A percentile compares a stretch with the other conserved stretches of the same genome.
Evolutionary conservation across 2,888 invertebrate genomes (phyloP).

Genomic region (Petrolisthes cinctipes): DNA sequence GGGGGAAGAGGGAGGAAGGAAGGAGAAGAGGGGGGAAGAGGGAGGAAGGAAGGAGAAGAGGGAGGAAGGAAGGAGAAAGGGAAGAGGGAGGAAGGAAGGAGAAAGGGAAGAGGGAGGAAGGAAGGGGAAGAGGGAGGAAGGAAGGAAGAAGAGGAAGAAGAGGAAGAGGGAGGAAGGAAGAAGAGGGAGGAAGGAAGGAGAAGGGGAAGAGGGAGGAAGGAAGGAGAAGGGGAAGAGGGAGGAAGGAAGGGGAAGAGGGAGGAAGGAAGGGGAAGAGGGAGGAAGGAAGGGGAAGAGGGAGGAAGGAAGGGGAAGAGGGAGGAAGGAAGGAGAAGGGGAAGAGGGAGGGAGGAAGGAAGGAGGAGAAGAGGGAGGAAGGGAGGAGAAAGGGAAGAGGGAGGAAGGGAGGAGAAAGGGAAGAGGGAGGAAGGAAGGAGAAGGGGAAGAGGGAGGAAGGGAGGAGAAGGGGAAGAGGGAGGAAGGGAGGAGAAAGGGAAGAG

Average conservation of each 20-base stretch:
- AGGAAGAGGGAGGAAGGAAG: background rate
- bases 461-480: background rate
- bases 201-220: background rate
- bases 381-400: background rate
- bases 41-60: background rate
- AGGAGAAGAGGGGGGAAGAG: background rate
- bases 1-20: background rate
- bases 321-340: background rate
- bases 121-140: conserved; percentile 5
- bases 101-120: background rate
- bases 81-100: background rate
- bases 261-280: background rate
- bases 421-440: background rate
- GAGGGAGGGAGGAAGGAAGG: background rate
- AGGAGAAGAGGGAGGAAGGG: background rate
- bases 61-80: background rate
- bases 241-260: background rate
- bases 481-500: background rate
- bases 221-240: background rate
- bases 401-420: background rate
- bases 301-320: background rate
- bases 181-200: background rate
- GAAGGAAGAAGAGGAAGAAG: too few species aligned
- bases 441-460: background rate
- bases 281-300: background rate